Percentiles rank a stretch among this genome's conserved stretches.
Evolutionary conservation across 2,113 vertebrate genomes (phyloP).

Genomic region (Chaetodon trifascialis): DNA sequence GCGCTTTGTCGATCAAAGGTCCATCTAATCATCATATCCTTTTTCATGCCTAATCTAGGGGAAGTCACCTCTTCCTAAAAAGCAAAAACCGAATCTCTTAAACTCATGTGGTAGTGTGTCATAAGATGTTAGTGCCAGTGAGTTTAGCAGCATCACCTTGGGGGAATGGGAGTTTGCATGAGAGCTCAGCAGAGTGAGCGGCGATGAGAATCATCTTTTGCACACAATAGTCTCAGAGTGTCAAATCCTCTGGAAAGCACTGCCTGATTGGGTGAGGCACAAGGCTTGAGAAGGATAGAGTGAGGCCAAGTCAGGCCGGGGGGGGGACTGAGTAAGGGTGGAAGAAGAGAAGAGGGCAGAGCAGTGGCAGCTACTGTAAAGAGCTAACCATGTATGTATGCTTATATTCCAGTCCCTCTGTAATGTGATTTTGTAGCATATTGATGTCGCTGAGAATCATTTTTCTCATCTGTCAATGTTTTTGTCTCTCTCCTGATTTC

Average conservation of each 20-base stretch:
- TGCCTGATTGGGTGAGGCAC: slow-evolving; percentile 39
- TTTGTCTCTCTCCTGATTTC: slow-evolving; percentile 72
- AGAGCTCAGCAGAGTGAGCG: slow-evolving; percentile 53
- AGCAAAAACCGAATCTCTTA: slow-evolving; percentile 31
- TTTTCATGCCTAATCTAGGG: slow-evolving; percentile 41
- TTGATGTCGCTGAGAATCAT: slow-evolving; percentile 63
- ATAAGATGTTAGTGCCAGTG: slow-evolving; percentile 59
- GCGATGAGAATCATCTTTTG: slow-evolving; percentile 60
- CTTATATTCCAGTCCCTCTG: slow-evolving; percentile 60
- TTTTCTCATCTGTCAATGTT: slow-evolving; percentile 70
- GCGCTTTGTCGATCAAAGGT: slow-evolving; percentile 43
- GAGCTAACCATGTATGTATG: slow-evolving; percentile 39
- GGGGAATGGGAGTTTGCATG: slow-evolving; percentile 50
- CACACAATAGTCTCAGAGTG: slow-evolving; percentile 61
- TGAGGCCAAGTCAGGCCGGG: slow-evolving; percentile 14
- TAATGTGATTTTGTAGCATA: slow-evolving; percentile 73
- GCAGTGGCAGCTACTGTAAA: slow-evolving; percentile 46
- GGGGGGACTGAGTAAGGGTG: not conserved
- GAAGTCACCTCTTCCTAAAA: slow-evolving; percentile 43
- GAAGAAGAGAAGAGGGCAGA: slow-evolving; percentile 20
- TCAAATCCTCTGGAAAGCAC: slow-evolving; percentile 60
- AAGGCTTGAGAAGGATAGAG: slow-evolving; percentile 1
- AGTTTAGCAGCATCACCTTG: slow-evolving; percentile 50
- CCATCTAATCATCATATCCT: slow-evolving; percentile 28
- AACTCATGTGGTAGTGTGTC: slow-evolving; percentile 49